Base-by-base conservation (phyloP, 1,140 invertebrate species). In the Zaprionus davidi region DNA sequence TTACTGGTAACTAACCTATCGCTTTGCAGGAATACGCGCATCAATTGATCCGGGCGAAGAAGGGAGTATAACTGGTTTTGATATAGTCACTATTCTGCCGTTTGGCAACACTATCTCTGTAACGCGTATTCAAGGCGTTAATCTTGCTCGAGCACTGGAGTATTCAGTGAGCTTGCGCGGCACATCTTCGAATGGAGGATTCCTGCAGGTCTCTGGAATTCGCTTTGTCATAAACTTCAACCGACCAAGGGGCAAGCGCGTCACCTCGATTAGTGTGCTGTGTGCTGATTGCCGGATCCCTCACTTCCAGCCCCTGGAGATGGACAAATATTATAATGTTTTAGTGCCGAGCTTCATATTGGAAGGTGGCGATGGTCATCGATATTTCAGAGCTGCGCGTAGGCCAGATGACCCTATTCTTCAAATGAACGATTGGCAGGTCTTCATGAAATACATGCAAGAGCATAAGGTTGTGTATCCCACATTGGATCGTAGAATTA, bases 181-280 rank as follows among this genome's bases (percentile, higher is more conserved):
- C 60, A 93, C 94, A 3, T 92, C 93, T 7, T 93, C 92, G 0
- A 67, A 92, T 6, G 95, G 94, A 13, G 94, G 94, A 66, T 95
- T 95, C 81, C 86, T 95, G 13, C 95, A 95, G 91, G 90, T 94
- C 13, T 94, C 95, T 9, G 95, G 95, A 1, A 75, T 95, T 24
- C 87, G 93, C 59, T 90, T 95, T 0, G 83, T 76, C 3, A 94
- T 94, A 60, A 93, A 96, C 88, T 92, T 94, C 71, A 85, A 92
- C 11, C 91, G 92, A 59, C 91, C 93, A 1, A 76, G 91, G 0
- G 94, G 94, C 7, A 92, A 91, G 6, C 91, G 95, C 15, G 92
- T 95, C 0, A 84, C 93, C 5, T 82, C 90, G 6, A 93, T 94
- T 0, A 90, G 93, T 80, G 94, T 93, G 0, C 77, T 94, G 1